phyloP scores from a whole-genome alignment of 2,113 vertebrate genomes.

The Sturnira hondurensis region DNA sequence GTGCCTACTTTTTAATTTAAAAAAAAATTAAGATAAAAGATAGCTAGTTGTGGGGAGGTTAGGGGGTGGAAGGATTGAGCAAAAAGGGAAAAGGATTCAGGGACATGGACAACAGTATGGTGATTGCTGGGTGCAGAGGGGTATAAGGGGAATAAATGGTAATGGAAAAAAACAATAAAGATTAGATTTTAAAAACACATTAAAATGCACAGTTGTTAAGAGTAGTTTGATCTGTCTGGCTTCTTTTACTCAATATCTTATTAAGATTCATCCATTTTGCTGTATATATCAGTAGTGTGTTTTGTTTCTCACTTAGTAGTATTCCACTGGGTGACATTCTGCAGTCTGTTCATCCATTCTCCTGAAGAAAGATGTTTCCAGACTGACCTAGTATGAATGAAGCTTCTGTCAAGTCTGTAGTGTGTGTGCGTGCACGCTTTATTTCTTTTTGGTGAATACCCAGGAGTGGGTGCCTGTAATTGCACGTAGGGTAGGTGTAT shows the following conservation, averaged over 20 bases:
- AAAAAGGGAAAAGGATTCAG: too few species aligned
- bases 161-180: too few species aligned
- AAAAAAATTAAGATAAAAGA: background rate
- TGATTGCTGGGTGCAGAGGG: too few species aligned
- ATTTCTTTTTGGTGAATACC: constrained; percentile 9
- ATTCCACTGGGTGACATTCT: background rate
- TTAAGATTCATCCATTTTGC: background rate
- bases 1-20: background rate
- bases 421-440: background rate
- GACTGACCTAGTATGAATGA: background rate
- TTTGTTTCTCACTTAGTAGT: background rate
- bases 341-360: background rate
- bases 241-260: background rate
- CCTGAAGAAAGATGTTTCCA: background rate
- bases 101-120: too few species aligned
- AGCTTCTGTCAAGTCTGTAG: background rate
- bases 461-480: background rate
- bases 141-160: too few species aligned
- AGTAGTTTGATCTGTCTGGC: background rate
- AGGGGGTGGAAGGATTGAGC: too few species aligned
- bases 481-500: background rate
- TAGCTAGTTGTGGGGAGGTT: too few species aligned
- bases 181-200: background rate
- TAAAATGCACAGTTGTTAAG: background rate
- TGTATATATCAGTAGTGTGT: background rate